Conservation (phyloP, 2,113 vertebrate species). For the Planiliza haematocheilus region DNA sequence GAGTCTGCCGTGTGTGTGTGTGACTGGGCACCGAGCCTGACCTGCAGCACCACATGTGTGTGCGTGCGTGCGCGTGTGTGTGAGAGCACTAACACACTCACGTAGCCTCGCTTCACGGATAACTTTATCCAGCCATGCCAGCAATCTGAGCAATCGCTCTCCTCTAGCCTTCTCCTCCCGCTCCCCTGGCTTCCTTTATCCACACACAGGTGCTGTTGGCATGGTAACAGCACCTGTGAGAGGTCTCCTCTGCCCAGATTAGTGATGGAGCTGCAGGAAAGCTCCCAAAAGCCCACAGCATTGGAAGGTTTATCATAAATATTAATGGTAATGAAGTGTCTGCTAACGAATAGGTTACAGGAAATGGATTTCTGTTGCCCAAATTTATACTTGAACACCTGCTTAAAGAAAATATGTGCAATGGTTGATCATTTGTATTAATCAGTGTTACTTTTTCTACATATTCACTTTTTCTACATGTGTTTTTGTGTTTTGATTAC, state of each 20-base stretch:
- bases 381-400: no score
- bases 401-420: no score
- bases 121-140: constrained; percentile 51
- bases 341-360: no score
- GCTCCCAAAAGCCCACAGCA: background rate
- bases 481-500: no score
- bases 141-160: constrained; percentile 35
- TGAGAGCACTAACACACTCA: background rate
- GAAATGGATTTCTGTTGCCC: no score
- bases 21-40: constrained; percentile 43
- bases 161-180: background rate
- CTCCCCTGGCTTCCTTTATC: constrained; percentile 6
- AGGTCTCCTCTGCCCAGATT: constrained; percentile 27
- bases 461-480: no score
- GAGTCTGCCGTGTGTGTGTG: constrained; percentile 13
- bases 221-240: constrained; percentile 41
- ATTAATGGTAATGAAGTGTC: background rate
- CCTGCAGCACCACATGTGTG: constrained; percentile 1
- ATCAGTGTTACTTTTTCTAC: no score
- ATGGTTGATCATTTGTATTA: no score
- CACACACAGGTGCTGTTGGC: constrained; percentile 47
- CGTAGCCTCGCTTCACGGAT: constrained; percentile 21
- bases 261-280: constrained; percentile 16
- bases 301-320: background rate
- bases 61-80: background rate